Evolutionary conservation across 1,140 invertebrate species (phyloP), one percentile per base, ranked within the genome.

Genomic region (Aethina tumida): DNA sequence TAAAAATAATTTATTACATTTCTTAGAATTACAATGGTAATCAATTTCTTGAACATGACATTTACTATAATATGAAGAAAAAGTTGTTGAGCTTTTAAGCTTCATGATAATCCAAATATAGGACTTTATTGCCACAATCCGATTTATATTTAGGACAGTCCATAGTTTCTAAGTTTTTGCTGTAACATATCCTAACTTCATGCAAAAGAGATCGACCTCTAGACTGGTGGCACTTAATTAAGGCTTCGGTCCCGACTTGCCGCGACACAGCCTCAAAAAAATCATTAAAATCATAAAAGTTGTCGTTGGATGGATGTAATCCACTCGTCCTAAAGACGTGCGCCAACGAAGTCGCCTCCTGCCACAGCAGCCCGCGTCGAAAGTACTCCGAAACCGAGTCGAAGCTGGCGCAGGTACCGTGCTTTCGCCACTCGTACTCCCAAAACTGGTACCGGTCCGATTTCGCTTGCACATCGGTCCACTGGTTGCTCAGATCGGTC

Each of bases 361-460:
- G 58, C 66, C 78, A 77, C 7, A 69, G 53, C 2, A 89, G 50
- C 0, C 79, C 84, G 43, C 74, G 64, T 1, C 59, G 50, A 45
- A 89, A 89, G 56, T 86, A 90, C 52, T 84, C 83, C 0, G 69
- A 50, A 53, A 87, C 77, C 4, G 65, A 72, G 46, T 77, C 68
- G 1, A 89, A 55, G 0, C 72, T 65, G 9, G 84, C 81, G 53
- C 86, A 90, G 0, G 84, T 85, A 0, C 85, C 86, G 58, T 91
- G 86, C 53, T 89, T 91, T 1, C 67, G 56, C 85, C 85, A 91
- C 57, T 89, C 86, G 41, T 91, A 84, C 41, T 74, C 65, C 86
- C 85, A 90, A 5, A 90, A 68, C 5, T 69, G 67, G 47, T 75
- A 68, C 6, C 60, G 53, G 20, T 66, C 60, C 2, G 64, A 71